phyloP scores from a whole-genome alignment of 2,888 invertebrate species.

The Linnaemya vulpina region DNA sequence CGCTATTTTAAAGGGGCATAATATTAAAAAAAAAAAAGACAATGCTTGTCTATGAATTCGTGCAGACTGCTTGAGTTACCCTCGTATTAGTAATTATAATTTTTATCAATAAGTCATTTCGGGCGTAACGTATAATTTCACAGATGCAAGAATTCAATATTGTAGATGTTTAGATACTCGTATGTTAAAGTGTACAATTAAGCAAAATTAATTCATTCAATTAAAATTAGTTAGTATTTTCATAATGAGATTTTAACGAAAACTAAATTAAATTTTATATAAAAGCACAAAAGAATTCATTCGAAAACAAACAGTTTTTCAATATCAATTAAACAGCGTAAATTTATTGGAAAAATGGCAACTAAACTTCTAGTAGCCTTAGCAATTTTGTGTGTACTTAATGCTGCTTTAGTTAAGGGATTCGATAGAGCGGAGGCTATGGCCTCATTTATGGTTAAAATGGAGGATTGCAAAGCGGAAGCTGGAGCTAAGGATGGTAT shows the following conservation, averaged over 20 bases:
- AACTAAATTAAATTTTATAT: slow-evolving; percentile 38
- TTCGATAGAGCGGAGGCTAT: slow-evolving; percentile 75
- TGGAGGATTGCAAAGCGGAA: slow-evolving; percentile 76
- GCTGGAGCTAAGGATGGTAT: slow-evolving; percentile 77
- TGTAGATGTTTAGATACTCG: neutral
- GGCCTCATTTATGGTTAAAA: slow-evolving; percentile 72
- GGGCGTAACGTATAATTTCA: slow-evolving; percentile 77
- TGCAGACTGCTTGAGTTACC: neutral
- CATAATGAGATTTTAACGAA: slow-evolving; percentile 13
- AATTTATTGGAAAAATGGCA: slow-evolving; percentile 52
- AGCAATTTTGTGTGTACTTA: slow-evolving; percentile 56
- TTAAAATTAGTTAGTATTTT: neutral
- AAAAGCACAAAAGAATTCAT: slow-evolving; percentile 30
- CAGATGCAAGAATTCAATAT: slow-evolving; percentile 73
- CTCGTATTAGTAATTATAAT: slow-evolving; percentile 10
- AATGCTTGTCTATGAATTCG: neutral
- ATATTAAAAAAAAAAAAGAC: no score
- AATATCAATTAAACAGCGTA: neutral
- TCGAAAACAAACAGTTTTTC: slow-evolving; percentile 35
- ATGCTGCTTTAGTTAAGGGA: slow-evolving; percentile 55
- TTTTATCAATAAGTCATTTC: slow-evolving; percentile 32
- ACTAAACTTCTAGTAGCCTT: slow-evolving; percentile 61
- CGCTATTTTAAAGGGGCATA: no score
- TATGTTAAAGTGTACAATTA: slow-evolving; percentile 6
- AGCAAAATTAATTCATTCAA: neutral